Percentiles rank a stretch among this genome's conserved stretches.
Evolutionary conservation across 2,113 vertebrate species (phyloP).

Genomic region (Colinus virginianus): DNA sequence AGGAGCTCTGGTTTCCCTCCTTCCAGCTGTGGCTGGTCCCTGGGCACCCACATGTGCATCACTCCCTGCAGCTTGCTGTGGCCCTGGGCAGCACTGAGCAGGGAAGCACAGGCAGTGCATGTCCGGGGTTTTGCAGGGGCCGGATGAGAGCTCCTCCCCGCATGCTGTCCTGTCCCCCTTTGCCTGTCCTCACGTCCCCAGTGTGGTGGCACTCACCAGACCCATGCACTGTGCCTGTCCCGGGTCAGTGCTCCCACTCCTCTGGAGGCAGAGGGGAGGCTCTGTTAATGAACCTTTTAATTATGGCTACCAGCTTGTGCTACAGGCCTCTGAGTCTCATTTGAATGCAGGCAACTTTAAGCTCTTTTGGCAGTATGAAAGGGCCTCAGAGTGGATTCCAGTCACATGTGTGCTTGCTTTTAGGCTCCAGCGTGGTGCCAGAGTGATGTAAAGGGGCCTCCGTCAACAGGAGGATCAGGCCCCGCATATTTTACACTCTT

Average conservation of each 20-base stretch:
- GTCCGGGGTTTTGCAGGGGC: neutral
- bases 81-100: neutral
- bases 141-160: neutral
- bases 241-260: accelerated
- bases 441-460: conserved; percentile 70
- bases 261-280: neutral
- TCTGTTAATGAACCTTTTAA: conserved; percentile 21
- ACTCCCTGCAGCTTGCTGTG: neutral
- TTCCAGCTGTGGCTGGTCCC: neutral
- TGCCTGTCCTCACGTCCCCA: accelerated
- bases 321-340: conserved; percentile 62
- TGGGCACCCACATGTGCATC: conserved; percentile 19
- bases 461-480: conserved; percentile 63
- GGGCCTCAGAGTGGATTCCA: conserved; percentile 71
- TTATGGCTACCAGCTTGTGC: conserved; percentile 8
- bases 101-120: accelerated
- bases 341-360: conserved; percentile 72
- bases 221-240: accelerated
- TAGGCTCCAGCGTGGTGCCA: conserved; percentile 57
- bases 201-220: accelerated
- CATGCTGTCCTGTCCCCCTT: accelerated
- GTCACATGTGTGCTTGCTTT: conserved; percentile 69
- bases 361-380: conserved; percentile 72
- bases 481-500: conserved; percentile 70
- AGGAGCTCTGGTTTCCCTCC: conserved; percentile 42